Evolutionary conservation across 2,797 vertebrate species (phyloP).

Genomic region (Peromyscus aztecus): DNA sequence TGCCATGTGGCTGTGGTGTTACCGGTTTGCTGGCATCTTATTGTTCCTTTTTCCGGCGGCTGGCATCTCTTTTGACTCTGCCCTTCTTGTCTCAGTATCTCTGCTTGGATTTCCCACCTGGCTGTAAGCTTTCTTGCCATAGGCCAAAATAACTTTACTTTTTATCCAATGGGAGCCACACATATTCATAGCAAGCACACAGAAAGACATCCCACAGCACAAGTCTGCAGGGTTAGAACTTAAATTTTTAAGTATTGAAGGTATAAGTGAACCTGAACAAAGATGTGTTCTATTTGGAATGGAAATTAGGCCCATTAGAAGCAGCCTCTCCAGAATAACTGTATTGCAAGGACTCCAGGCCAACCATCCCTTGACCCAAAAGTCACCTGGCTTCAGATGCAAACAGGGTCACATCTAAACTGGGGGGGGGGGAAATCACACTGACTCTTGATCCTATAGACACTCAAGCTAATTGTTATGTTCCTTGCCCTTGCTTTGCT

Average conservation of each 20-base stretch:
- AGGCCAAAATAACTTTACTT: no score
- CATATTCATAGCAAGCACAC: no score
- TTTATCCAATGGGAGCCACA: no score
- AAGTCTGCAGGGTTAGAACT: not conserved
- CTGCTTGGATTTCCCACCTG: no score
- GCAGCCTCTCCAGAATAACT: slow-evolving; percentile 59
- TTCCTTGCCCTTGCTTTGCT: not conserved
- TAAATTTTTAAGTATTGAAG: slow-evolving; percentile 55
- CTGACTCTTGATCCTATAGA: not conserved
- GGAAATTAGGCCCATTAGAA: slow-evolving; percentile 57
- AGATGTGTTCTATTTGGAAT: slow-evolving; percentile 47
- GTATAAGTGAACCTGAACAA: slow-evolving; percentile 26
- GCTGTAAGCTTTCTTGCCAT: no score
- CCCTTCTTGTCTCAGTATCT: no score
- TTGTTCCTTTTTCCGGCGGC: no score
- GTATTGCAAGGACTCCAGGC: not conserved
- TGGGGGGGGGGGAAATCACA: not conserved
- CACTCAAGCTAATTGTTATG: not conserved
- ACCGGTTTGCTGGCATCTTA: no score
- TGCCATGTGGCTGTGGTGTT: no score
- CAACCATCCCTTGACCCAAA: slow-evolving; percentile 54
- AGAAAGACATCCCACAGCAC: no score
- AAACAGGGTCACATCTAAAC: slow-evolving; percentile 40
- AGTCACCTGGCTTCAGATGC: slow-evolving; percentile 23
- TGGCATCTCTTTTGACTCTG: no score